A percentile compares a stretch with the other conserved stretches of the same genome.
Conservation (phyloP, 2,888 invertebrate genomes). For the Blastobasis lacticolella region DNA sequence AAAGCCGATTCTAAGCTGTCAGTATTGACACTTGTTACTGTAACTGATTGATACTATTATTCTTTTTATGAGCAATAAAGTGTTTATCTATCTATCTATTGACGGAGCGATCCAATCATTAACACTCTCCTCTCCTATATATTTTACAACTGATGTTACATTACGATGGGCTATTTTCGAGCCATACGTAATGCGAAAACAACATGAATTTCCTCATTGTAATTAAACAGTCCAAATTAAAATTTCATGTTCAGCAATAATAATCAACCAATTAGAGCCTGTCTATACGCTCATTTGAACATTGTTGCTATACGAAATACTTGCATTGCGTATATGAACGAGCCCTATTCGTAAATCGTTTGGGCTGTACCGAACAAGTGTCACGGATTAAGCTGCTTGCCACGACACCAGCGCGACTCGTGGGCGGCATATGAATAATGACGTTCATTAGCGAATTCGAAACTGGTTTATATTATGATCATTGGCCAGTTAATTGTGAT, state of each 20-base stretch:
- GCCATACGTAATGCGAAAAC: no score
- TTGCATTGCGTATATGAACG: constrained; percentile 1
- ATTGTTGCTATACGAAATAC: not conserved
- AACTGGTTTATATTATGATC: constrained; percentile 11
- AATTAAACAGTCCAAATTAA: no score
- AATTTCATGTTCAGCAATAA: no score
- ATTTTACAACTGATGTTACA: no score
- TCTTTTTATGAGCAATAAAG: no score
- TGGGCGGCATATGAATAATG: constrained; percentile 35
- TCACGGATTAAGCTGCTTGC: constrained; percentile 13
- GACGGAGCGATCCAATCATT: no score
- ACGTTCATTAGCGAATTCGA: constrained; percentile 20
- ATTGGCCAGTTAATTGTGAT: not conserved
- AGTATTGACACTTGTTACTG: no score
- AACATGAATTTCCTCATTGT: no score
- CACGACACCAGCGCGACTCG: constrained; percentile 34
- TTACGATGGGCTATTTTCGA: no score
- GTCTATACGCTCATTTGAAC: constrained; percentile 17
- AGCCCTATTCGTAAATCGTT: constrained; percentile 14
- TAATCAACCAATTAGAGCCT: not conserved
- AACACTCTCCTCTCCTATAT: no score
- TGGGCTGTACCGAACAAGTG: constrained; percentile 6
- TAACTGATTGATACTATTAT: no score
- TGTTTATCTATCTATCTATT: no score
- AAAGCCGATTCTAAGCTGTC: constrained; percentile 17